Base-by-base conservation (phyloP, 2,888 invertebrate genomes). In the Lomographa bimaculata region DNA sequence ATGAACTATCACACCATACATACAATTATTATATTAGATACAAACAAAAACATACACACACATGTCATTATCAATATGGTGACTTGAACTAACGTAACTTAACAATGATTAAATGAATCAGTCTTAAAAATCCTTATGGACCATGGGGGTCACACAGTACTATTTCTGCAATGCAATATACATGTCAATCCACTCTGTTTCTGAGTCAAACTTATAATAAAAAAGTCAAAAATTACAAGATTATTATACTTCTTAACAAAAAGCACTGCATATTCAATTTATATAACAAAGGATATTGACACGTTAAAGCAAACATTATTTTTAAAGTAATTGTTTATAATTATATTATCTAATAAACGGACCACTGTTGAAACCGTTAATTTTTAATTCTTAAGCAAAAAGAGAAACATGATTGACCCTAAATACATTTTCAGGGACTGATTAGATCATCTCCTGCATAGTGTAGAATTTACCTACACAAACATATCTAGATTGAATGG, bases 81-180 rank as follows among this genome's bases (percentile, higher is more conserved):
- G 82, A 79, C 71, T 79, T 70, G 66, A 81, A 76, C 83, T 83
- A 83, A 79, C 78, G 63, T 80, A 85, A 85, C 83, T 84, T 83
- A 84, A 77, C 66, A 81, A 85, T 84, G 86, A 81, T 79, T 77
- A 82, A 85, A 82, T 82, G 85, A 86, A 54, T 87, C 87, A 87
- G 87, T 87, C 87, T 87, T 87, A 77, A 82, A 77, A 79, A 80
- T 73, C 70, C 69, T 69, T 67, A 68, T 71, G 27, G 75, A 71
- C 63, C 74, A 65, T 45, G 34, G 51, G 55, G 69, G 71, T 59
- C 74, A 72, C 68, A 75, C 69, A 67, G 62, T 70, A 68, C 71
- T 73, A 68, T 71, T 60, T 64, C 66, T 68, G 70, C 68, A 61
- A 71, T 69, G 66, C 60, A 66, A 69, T 70, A 60, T 62, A 57